Base-by-base conservation (phyloP, 2,113 vertebrate species). In the Argyrosomus japonicus region DNA sequence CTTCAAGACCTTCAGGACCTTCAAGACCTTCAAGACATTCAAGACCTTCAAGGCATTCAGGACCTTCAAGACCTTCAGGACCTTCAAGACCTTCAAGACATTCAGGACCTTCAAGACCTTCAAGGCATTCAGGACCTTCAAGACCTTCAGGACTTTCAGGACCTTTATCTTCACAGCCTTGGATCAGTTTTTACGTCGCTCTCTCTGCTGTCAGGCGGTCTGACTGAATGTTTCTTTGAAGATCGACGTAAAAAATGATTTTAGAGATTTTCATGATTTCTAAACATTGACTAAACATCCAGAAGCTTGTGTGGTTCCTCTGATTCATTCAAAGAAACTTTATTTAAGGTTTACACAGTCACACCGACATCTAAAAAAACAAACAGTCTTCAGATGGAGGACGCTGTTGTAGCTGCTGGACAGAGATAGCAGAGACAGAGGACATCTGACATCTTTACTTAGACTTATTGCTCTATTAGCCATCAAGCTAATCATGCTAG, bases 201-300 rank as follows among this genome's bases (percentile, higher is more conserved):
- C 32, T 7, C 32, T 7, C 32, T 7, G 32, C 32, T 36, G 32
- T 7, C 6, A 36, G 32, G 7, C 32, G 11, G 14, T 23, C 9
- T 45, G 1, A 23, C 21, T 45, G 15, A 65, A 65, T 45, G 21
- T 23, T 65, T 18, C n/a, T 40, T 51, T 56, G 21, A 8, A 77
- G 65, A 56, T 76, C 61, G 11, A 57, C 67, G 18, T 57, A 14
- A 56, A 60, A 60, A 43, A 21, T 60, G 61, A 48, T 62, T 62
- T 47, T 21, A 13, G 19, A 69, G 58, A 62, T 45, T 7, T 14
- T 60, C 45, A 58, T 40, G 1, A 54, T 57, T 40, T 70, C 29
- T 40, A 32, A 1, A 68, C 18, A 15, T 13, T 4, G 17, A 18
- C 12, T 23, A 18, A 47, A 67, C 14, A 53, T 53, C 6, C 64